These are phyloP conservation scores for Crotophaga sulcirostris DNA, from an alignment of 2,113 vertebrate species.

Conservation along the genomic window DNA sequence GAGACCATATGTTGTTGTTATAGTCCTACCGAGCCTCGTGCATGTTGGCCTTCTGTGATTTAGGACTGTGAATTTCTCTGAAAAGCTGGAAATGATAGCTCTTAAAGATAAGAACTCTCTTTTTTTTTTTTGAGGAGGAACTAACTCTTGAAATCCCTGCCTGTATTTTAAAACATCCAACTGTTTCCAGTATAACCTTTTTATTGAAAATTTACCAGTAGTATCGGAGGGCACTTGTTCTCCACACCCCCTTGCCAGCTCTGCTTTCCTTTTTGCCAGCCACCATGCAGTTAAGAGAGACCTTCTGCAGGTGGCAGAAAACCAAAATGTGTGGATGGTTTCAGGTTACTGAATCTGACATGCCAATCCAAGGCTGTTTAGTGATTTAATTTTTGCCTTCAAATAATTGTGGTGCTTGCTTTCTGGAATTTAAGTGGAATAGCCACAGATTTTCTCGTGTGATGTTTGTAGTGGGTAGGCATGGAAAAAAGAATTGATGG, in stretches of 20 bases:
- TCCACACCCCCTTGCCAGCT: not conserved
- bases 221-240: not conserved
- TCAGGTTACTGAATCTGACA: not conserved
- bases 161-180: not conserved
- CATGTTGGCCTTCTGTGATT: not conserved
- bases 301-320: not conserved
- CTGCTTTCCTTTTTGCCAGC: not conserved
- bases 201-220: not conserved
- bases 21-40: not conserved
- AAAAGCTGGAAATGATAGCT: not conserved
- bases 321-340: not conserved
- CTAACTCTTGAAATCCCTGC: not conserved
- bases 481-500: not conserved
- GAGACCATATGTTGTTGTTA: constrained; percentile 12
- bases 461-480: not conserved
- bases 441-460: not conserved
- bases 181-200: not conserved
- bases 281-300: not conserved
- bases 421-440: not conserved
- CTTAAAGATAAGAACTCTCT: not conserved
- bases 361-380: not conserved
- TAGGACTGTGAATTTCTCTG: constrained; percentile 40
- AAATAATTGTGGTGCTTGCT: not conserved
- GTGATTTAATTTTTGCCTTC: not conserved
- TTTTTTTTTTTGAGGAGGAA: not conserved